Evolutionary conservation across 1,140 invertebrate species (phyloP).

Genomic region (Asobara japonica): DNA sequence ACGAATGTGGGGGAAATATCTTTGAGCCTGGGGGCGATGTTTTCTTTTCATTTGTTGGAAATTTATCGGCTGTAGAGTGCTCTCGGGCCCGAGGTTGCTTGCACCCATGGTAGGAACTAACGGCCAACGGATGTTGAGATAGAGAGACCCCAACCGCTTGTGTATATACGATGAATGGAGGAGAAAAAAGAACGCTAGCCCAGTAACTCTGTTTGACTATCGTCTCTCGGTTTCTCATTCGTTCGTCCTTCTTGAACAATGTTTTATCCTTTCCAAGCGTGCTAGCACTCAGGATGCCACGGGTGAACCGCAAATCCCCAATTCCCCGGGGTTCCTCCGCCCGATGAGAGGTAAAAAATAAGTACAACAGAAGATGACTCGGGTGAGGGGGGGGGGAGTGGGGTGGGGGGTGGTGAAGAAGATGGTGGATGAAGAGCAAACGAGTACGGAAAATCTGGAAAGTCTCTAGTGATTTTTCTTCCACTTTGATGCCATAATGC

Average conservation of each 20-base stretch:
- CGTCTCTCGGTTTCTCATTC: constrained; percentile 27
- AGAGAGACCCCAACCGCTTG: constrained; percentile 10
- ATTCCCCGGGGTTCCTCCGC: constrained; percentile 37
- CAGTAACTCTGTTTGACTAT: constrained; percentile 25
- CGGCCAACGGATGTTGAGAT: constrained; percentile 17
- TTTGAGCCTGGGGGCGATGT: constrained; percentile 41
- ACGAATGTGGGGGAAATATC: constrained; percentile 30
- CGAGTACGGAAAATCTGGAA: background rate
- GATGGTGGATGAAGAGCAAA: background rate
- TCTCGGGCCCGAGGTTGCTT: background rate
- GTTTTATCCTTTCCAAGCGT: constrained; percentile 40
- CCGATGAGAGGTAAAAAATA: constrained; percentile 4
- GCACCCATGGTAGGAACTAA: background rate
- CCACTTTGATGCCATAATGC: no score
- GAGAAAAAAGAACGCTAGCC: constrained; percentile 13
- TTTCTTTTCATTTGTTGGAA: constrained; percentile 51
- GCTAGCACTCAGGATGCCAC: constrained; percentile 43
- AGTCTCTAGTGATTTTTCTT: background rate
- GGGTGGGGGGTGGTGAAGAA: no score
- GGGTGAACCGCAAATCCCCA: constrained; percentile 52
- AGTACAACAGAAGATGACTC: background rate
- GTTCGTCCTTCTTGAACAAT: constrained; percentile 41
- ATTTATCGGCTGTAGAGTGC: constrained; percentile 45
- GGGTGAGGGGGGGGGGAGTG: no score
- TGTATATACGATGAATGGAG: background rate